phyloP scores from a whole-genome alignment of 2,797 vertebrate genomes.

The Anguilla marmorata region DNA sequence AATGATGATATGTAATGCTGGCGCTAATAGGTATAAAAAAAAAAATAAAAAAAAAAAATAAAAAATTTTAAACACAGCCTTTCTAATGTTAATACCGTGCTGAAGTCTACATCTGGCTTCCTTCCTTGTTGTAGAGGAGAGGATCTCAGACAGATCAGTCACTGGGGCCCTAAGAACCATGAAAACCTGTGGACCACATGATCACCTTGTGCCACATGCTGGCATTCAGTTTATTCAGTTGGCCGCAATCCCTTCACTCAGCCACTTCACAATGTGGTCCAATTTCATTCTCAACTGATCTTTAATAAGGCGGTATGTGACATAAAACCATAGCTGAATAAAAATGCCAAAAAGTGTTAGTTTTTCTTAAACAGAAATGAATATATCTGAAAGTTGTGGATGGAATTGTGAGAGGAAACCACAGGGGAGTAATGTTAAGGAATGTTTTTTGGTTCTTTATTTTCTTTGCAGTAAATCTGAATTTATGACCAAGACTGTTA shows the following conservation, averaged over 20 bases:
- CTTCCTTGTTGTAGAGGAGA: no score
- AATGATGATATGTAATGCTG: no score
- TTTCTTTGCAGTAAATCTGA: neutral
- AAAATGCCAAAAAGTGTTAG: neutral
- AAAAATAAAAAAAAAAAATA: no score
- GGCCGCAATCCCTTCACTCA: neutral
- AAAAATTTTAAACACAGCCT: no score
- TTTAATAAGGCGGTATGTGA: neutral
- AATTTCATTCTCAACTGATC: conserved; percentile 5
- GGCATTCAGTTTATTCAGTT: neutral
- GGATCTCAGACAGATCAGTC: neutral
- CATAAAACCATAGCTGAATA: neutral
- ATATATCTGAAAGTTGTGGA: neutral
- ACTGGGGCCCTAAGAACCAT: neutral
- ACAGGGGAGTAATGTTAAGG: neutral
- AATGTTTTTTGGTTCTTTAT: neutral
- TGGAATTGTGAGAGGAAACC: neutral
- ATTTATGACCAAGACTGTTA: neutral
- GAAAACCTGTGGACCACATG: no score
- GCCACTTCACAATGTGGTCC: neutral
- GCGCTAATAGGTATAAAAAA: no score
- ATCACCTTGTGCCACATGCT: neutral
- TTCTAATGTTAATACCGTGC: neutral
- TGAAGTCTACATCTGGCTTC: no score
- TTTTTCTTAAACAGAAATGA: neutral